phyloP scores from a whole-genome alignment of 2,113 vertebrate species.

The Craseonycteris thonglongyai region DNA sequence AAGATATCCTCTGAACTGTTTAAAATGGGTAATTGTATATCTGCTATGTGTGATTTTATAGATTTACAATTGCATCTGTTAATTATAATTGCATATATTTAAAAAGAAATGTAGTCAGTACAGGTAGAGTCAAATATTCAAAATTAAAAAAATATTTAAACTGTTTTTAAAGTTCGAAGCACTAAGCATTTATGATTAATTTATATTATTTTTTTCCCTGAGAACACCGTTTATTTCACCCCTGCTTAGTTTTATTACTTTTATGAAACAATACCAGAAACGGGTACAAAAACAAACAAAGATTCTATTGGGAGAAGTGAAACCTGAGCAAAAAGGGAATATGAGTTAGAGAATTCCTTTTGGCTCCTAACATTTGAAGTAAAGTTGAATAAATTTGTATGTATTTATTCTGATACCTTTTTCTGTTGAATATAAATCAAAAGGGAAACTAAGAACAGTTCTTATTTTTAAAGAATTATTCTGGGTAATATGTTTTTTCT shows the following conservation, averaged over 20 bases:
- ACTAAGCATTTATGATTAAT: not conserved
- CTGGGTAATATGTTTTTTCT: not conserved
- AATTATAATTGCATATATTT: not conserved
- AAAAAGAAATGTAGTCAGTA: not conserved
- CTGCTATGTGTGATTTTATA: not conserved
- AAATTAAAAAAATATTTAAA: not conserved
- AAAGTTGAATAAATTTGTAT: not conserved
- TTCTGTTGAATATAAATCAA: not conserved
- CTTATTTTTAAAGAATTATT: not conserved
- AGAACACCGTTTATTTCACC: conserved; percentile 1
- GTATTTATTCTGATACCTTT: not conserved
- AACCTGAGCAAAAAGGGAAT: not conserved
- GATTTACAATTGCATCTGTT: not conserved
- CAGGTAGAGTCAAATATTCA: not conserved
- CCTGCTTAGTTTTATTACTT: conserved; percentile 27
- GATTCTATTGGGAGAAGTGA: not conserved
- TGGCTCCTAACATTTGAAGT: not conserved
- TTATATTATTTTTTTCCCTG: not conserved
- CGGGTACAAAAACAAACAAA: not conserved
- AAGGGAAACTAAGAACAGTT: not conserved
- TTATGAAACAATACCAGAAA: conserved; percentile 2
- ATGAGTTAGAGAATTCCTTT: not conserved
- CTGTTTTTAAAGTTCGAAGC: not conserved
- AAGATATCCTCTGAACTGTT: not conserved
- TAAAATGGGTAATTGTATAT: not conserved